Evolutionary conservation across 2,888 invertebrate genomes (phyloP).

Genomic region (Fissipunctia ypsillon): DNA sequence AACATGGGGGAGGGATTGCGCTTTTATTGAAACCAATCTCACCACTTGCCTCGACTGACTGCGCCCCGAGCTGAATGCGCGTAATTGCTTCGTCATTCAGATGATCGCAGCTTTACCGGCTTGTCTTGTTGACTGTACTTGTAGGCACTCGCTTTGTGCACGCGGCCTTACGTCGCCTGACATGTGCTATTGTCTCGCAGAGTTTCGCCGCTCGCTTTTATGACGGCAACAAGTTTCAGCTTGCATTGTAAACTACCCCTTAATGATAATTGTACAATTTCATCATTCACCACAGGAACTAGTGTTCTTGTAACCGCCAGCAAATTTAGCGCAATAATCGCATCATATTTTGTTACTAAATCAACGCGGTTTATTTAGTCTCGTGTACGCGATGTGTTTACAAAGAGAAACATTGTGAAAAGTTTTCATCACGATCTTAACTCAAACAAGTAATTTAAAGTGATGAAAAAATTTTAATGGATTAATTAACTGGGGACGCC

Average conservation of each 20-base stretch:
- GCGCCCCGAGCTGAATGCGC: constrained; percentile 86
- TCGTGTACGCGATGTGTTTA: constrained; percentile 64
- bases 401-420: constrained; percentile 71
- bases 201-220: constrained; percentile 79
- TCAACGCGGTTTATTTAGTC: constrained; percentile 55
- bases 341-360: constrained; percentile 49
- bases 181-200: constrained; percentile 81
- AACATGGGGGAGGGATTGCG: constrained; percentile 88
- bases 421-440: constrained; percentile 73
- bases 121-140: constrained; percentile 88
- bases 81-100: constrained; percentile 90
- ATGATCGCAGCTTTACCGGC: constrained; percentile 86
- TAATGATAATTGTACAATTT: constrained; percentile 67
- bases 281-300: constrained; percentile 47
- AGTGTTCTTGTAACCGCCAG: constrained; percentile 51
- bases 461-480: constrained; percentile 81
- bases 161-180: constrained; percentile 81
- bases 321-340: constrained; percentile 54
- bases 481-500: constrained; percentile 82
- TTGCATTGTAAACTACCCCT: constrained; percentile 67
- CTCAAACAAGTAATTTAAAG: constrained; percentile 75
- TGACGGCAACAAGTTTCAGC: constrained; percentile 77
- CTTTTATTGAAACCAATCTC: constrained; percentile 90
- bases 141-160: constrained; percentile 83
- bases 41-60: constrained; percentile 88